Evolutionary conservation across 2,888 invertebrate genomes (phyloP), one percentile per base, ranked within the genome.

Genomic region (Anoncus sp.): DNA sequence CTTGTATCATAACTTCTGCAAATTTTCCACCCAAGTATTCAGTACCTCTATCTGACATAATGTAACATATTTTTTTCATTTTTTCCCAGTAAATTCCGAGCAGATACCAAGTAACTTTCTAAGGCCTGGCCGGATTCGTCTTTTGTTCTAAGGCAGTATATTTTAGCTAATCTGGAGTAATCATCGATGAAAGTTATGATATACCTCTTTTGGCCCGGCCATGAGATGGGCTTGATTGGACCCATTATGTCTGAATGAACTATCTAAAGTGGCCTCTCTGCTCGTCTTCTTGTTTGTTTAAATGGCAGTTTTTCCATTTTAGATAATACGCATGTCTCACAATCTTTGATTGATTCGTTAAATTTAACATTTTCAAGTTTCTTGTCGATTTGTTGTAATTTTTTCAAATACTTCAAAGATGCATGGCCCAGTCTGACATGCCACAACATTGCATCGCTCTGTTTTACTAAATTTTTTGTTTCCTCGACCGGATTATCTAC

Each of bases 251-350:
- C 81, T 20, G 79, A 45, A 43, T 84, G 81, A 10, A 82, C 51
- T 1, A 82, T 59, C 62, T 83, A 75, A 10, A 80, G 65, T 53
- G 73, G 78, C 45, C 74, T 74, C 2, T 70, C 55, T 65, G 59
- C 73, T 77, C 77, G 43, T 18, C 10, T 74, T 24, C 77, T 66
- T 9, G 45, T 35, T 9, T 59, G 35, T 71, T 81, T 78, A 24
- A 82, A 83, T 35, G 75, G 80, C 1, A 79, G 49, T 74, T 82
- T 84, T 59, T 83, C 81, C 75, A 85, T 81, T 75, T 83, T 83
- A 4, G 81, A 47, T 24, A 76, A 16, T 18, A 79, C 75, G 35
- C 80, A 81, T 10, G 72, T 45, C 71, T 85, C 83, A 45, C 84
- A 85, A 16, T 85, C 81, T 73, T 40, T 67, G 12, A 84, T 84